Conservation (phyloP, 2,888 invertebrate genomes). For the Amblyjoppa fuscipennis region DNA sequence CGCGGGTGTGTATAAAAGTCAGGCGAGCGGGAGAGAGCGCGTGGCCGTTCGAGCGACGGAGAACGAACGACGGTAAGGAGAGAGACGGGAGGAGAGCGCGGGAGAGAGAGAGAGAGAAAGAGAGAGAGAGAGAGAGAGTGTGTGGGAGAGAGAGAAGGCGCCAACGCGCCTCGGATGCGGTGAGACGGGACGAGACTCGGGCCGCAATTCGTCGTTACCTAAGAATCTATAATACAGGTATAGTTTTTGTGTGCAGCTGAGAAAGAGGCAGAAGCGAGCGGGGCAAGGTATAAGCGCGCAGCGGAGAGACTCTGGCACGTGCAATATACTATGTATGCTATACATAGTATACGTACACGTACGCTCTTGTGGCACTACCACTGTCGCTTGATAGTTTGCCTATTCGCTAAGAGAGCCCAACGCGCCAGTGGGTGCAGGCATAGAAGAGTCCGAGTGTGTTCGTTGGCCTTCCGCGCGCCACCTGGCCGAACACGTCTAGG, state of each 20-base stretch:
- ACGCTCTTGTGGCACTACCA: slow-evolving; percentile 12
- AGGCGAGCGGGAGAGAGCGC: slow-evolving; percentile 28
- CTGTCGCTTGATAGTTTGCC: not conserved
- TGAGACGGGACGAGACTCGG: slow-evolving; percentile 40
- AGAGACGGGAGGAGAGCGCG: slow-evolving; percentile 18
- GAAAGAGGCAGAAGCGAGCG: slow-evolving; percentile 39
- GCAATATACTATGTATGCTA: slow-evolving; percentile 43
- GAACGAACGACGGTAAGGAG: not conserved
- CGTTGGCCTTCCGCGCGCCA: slow-evolving; percentile 75
- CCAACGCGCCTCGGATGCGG: slow-evolving; percentile 60
- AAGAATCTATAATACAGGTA: slow-evolving; percentile 75
- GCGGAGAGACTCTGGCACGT: slow-evolving; percentile 60
- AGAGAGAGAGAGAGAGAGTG: not conserved
- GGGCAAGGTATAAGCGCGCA: slow-evolving; percentile 44
- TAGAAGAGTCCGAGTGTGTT: slow-evolving; percentile 23
- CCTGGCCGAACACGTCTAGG: slow-evolving; percentile 77
- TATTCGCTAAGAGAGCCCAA: slow-evolving; percentile 7
- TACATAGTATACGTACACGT: slow-evolving; percentile 39
- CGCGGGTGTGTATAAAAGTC: slow-evolving; percentile 18
- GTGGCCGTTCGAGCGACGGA: not conserved
- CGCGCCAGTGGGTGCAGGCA: not conserved
- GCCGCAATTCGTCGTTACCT: slow-evolving; percentile 77
- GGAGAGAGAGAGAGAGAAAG: too few relatives aligned
- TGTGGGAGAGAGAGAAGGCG: slow-evolving; percentile 21
- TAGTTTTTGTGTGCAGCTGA: slow-evolving; percentile 28